Conservation (phyloP, 2,797 vertebrate species). For the Lepidocolaptes lacrymiger region DNA sequence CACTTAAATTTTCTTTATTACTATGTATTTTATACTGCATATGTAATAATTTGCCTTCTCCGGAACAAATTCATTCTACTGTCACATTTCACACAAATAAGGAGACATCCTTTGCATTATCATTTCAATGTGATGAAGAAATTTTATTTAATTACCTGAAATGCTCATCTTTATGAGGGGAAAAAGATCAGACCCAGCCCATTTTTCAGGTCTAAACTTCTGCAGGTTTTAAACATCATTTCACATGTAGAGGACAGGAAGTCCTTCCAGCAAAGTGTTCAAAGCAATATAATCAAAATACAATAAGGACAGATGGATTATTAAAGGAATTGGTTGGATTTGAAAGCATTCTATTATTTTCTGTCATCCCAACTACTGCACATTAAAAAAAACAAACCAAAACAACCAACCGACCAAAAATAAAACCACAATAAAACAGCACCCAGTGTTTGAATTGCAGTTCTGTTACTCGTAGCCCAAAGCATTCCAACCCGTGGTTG, state of each 20-base stretch:
- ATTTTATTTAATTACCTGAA: constrained; percentile 76
- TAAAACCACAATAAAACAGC: constrained; percentile 21
- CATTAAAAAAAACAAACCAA: constrained; percentile 24
- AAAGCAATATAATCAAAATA: constrained; percentile 40
- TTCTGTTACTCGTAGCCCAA: constrained; percentile 78
- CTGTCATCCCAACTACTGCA: constrained; percentile 37
- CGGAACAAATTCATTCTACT: constrained; percentile 55
- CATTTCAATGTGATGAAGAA: constrained; percentile 77
- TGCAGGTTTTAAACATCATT: constrained; percentile 57
- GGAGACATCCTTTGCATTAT: constrained; percentile 77
- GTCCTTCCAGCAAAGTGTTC: constrained; percentile 47
- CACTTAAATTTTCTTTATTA: constrained; percentile 36
- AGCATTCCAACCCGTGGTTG: constrained; percentile 87
- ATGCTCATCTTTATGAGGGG: constrained; percentile 80
- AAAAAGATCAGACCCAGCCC: constrained; percentile 88
- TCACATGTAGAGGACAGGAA: constrained; percentile 36
- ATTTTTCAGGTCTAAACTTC: constrained; percentile 75
- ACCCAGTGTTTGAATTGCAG: constrained; percentile 70
- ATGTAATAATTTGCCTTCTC: constrained; percentile 51
- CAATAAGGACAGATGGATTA: constrained; percentile 23
- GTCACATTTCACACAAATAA: constrained; percentile 69
- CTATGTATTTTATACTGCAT: constrained; percentile 45
- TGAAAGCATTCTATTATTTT: constrained; percentile 67
- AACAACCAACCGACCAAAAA: too few relatives aligned
- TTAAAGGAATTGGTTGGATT: constrained; percentile 68